Conservation (phyloP, 1,140 invertebrate genomes). For the Ooceraea biroi region DNA sequence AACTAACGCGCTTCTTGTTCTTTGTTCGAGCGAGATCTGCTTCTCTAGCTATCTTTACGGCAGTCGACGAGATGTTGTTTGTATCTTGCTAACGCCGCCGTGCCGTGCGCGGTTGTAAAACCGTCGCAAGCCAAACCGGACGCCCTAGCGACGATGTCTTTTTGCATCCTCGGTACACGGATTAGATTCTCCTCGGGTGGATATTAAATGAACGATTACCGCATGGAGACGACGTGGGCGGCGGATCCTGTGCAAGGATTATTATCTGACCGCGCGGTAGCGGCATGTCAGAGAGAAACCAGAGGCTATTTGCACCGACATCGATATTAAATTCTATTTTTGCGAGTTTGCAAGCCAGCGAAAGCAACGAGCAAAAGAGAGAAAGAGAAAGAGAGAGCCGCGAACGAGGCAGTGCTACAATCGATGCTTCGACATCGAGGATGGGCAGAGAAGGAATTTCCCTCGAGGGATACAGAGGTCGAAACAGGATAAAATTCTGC, state of each 20-base stretch:
- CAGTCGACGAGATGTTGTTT: conserved; percentile 14
- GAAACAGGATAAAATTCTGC: conserved; percentile 30
- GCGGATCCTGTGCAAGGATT: conserved; percentile 46
- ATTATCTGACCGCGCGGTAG: conserved; percentile 37
- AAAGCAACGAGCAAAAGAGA: not conserved
- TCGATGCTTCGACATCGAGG: not conserved
- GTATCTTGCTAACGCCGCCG: not conserved
- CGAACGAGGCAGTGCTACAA: conserved; percentile 13
- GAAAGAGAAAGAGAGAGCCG: not conserved
- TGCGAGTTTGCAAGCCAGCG: not conserved
- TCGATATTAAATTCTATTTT: conserved; percentile 69
- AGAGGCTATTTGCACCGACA: conserved; percentile 36
- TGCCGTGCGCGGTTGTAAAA: conserved; percentile 8
- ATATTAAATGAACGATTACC: conserved; percentile 72
- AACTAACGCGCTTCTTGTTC: not conserved
- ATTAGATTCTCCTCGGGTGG: conserved; percentile 40
- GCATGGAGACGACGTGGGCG: conserved; percentile 16
- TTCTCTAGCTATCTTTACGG: conserved; percentile 5
- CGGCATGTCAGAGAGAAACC: not conserved
- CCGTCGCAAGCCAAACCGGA: not conserved
- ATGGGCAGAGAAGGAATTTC: not conserved
- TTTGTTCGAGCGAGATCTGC: not conserved
- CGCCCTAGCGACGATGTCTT: conserved; percentile 19
- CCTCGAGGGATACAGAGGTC: not conserved
- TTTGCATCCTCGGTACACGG: conserved; percentile 42